A percentile compares a stretch with the other conserved stretches of the same genome.
Evolutionary conservation across 1,140 invertebrate genomes (phyloP).

Genomic region (Maconellicoccus hirsutus): DNA sequence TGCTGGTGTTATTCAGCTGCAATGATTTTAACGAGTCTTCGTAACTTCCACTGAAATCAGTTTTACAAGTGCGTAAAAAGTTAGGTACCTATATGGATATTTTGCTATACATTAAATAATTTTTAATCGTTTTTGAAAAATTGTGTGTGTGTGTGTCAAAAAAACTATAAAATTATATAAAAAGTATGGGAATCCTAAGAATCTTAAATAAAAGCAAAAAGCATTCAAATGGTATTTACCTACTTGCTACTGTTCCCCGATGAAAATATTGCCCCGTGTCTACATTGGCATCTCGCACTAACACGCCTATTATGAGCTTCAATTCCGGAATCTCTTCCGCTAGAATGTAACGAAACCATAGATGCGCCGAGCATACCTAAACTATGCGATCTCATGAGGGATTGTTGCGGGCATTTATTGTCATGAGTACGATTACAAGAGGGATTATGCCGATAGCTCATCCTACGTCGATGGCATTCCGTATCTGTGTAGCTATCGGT

Average conservation of each 20-base stretch:
- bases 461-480: slow-evolving; percentile 9
- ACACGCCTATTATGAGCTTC: slow-evolving; percentile 35
- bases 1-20: slow-evolving; percentile 29
- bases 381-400: slow-evolving; percentile 26
- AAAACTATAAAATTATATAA: no score
- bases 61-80: not conserved
- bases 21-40: slow-evolving; percentile 49
- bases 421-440: slow-evolving; percentile 28
- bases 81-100: not conserved
- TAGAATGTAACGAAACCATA: slow-evolving; percentile 62
- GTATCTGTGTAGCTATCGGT: slow-evolving; percentile 14
- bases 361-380: slow-evolving; percentile 39
- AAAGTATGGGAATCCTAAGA: no score
- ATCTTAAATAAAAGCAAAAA: not conserved
- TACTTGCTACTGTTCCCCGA: slow-evolving; percentile 54
- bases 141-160: no score
- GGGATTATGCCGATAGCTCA: slow-evolving; percentile 26
- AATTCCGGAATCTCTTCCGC: slow-evolving; percentile 65
- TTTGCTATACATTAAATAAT: no score
- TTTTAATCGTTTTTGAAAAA: no score
- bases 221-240: slow-evolving; percentile 27
- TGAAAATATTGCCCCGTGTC: slow-evolving; percentile 41
- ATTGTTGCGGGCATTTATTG: slow-evolving; percentile 26
- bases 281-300: slow-evolving; percentile 46
- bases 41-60: slow-evolving; percentile 42